A percentile compares a stretch with the other conserved stretches of the same genome.
Conservation (phyloP, 2,888 invertebrate genomes). For the Drosophila mimica region DNA sequence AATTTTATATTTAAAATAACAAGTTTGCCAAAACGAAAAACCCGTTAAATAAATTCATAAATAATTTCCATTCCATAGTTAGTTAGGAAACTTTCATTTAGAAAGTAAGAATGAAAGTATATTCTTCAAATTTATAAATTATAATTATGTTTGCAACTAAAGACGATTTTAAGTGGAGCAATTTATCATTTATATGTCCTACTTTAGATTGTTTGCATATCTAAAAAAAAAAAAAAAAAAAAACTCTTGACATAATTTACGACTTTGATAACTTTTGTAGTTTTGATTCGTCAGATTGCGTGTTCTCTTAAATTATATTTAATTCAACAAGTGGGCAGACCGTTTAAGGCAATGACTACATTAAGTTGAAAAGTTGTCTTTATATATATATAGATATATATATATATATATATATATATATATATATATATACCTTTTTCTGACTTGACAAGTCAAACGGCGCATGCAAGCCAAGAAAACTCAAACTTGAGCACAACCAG, state of each 20-base stretch:
- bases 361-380: slow-evolving; percentile 39
- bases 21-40: not conserved
- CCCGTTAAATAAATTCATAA: not conserved
- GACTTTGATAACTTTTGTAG: slow-evolving; percentile 4
- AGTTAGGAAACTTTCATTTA: too few relatives aligned
- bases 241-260: not conserved
- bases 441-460: slow-evolving; percentile 27
- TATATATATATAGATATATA: not conserved
- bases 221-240: not conserved
- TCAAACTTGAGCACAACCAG: slow-evolving; percentile 34
- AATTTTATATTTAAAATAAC: not conserved
- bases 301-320: slow-evolving; percentile 55
- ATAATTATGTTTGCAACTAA: not conserved
- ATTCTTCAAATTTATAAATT: too few relatives aligned
- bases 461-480: slow-evolving; percentile 56
- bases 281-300: slow-evolving; percentile 31
- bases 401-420: not conserved
- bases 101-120: too few relatives aligned
- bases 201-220: not conserved
- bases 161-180: not conserved
- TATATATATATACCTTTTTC: too few relatives aligned
- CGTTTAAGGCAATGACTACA: slow-evolving; percentile 54
- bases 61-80: not conserved
- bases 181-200: not conserved
- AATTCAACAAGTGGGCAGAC: slow-evolving; percentile 67